Conservation (phyloP, 2,113 vertebrate species). For the Sula dactylatra region DNA sequence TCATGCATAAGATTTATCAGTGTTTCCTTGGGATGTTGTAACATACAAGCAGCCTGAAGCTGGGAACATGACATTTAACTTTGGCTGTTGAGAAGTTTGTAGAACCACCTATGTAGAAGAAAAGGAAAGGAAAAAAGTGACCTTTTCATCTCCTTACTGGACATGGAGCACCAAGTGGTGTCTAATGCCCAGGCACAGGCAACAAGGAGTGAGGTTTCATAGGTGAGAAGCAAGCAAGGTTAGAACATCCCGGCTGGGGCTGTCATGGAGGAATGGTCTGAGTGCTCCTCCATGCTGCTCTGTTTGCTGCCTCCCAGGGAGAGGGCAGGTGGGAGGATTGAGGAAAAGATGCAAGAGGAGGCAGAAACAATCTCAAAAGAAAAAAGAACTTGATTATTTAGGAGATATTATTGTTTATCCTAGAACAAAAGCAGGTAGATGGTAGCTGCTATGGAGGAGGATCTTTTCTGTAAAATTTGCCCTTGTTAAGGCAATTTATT, state of each 20-base stretch:
- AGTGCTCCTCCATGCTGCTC: fast-evolving
- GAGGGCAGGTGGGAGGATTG: neutral
- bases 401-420: neutral
- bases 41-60: neutral
- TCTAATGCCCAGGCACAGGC: neutral
- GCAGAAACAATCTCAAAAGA: neutral
- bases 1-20: fast-evolving
- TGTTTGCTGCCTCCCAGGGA: neutral
- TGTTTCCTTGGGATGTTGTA: neutral
- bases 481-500: neutral
- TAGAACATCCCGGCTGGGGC: neutral
- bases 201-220: neutral
- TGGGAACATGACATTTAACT: neutral
- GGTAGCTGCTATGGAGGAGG: neutral
- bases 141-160: neutral
- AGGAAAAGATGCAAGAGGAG: neutral
- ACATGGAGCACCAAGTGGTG: neutral
- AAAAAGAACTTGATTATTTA: neutral
- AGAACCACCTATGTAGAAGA: neutral
- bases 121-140: neutral
- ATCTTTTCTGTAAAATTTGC: neutral
- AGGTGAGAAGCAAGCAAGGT: neutral
- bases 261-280: neutral
- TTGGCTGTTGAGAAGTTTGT: neutral
- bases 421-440: neutral